Evolutionary conservation across 92 coral and sea anemone genomes (phyloP), one percentile per base, ranked within the genome.

Genomic region (Palythoa caribaeorum): DNA sequence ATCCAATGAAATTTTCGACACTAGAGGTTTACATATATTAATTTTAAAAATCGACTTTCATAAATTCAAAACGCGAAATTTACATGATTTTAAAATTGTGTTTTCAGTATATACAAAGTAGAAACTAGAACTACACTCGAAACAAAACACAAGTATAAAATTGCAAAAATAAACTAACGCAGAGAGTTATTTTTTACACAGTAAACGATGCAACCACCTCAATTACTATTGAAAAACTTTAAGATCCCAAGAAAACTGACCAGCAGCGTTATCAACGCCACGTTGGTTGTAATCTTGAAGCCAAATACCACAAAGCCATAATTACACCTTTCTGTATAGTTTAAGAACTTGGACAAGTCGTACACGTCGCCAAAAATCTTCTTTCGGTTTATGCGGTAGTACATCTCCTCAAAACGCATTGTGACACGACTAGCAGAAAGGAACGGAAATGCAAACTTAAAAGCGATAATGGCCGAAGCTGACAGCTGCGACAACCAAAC

Each of bases 261-360:
- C 12, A 87, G 73, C 35, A 91, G 77, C 2, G 93, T 91, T 11
- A 91, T 66, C 47, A 91, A 84, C 6, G 93, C 93, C 88, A 87
- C 74, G 62, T 91, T 91, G 0, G 93, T 91, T 1, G 93, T 91
- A 53, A 91, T 91, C 73, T 91, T 91, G 19, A 91, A 89, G 0
- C 93, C 91, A 69, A 91, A 91, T 35, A 91, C 88, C 16, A 91
- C 93, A 47, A 91, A 91, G 8, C 93, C 93, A 44, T 80, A 91
- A 59, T 91, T 87, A 65, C 93, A 91, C 36, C 91, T 62, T 51
- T 91, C 93, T 3, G 93, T 90, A 50, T 91, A 91, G 59, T 87
- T 90, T 54, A 91, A 70, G 69, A 91, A 91, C 76, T 89, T 88
- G 73, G 93, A 87, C 91, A 91, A 63, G 70, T 91, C 93, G 52